These are phyloP conservation scores for Panulirus ornatus DNA, from an alignment of 1,140 invertebrate genomes.

Conservation along the genomic window DNA sequence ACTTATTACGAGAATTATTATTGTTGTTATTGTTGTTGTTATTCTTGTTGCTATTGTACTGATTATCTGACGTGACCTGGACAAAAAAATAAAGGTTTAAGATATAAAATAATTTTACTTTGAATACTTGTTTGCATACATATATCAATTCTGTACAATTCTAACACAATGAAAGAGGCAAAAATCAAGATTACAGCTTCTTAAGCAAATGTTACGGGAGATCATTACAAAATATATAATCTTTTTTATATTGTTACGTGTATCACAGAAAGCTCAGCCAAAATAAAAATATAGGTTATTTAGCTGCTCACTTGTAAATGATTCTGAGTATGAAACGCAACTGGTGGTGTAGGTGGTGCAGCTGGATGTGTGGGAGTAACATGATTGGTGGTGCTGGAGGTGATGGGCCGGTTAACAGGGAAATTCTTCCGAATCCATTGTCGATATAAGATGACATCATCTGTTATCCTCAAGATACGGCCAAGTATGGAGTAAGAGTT, in stretches of 20 bases:
- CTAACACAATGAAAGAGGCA: no score
- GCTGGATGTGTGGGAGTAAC: constrained; percentile 39
- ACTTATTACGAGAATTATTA: constrained; percentile 16
- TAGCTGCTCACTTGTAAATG: neutral
- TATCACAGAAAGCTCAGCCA: no score
- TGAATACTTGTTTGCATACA: no score
- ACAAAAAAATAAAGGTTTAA: neutral
- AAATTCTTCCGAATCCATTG: constrained; percentile 78
- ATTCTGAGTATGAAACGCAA: constrained; percentile 42
- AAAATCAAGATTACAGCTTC: neutral
- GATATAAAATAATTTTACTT: neutral
- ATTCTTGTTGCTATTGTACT: constrained; percentile 51
- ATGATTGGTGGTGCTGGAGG: constrained; percentile 14
- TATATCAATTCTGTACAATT: no score
- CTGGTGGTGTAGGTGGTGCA: constrained; percentile 35
- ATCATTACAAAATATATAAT: no score
- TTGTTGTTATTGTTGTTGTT: constrained; percentile 59
- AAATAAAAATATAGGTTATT: neutral
- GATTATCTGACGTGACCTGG: constrained; percentile 30
- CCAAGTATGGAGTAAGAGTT: constrained; percentile 84
- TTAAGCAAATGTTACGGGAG: no score
- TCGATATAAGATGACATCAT: constrained; percentile 95
- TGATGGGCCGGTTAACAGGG: constrained; percentile 20
- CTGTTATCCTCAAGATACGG: constrained; percentile 93
- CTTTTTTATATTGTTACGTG: no score